These are phyloP conservation scores for Ginglymostoma cirratum DNA, from an alignment of 2,113 vertebrate species.

Conservation along the genomic window DNA sequence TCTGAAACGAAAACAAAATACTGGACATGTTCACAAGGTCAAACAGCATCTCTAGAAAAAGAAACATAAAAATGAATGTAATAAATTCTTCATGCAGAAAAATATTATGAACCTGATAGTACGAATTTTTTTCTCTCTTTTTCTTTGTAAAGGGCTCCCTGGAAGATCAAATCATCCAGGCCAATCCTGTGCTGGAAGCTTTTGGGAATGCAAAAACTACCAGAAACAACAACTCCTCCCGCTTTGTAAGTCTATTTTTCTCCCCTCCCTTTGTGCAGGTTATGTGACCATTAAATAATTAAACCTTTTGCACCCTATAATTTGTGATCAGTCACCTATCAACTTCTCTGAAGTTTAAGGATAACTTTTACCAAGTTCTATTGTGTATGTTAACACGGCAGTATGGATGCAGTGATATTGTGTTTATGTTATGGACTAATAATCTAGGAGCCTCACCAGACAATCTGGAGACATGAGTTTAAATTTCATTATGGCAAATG, in stretches of 20 bases:
- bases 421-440: not conserved
- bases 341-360: constrained; percentile 43
- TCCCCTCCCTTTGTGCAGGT: not conserved
- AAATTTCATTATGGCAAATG: not conserved
- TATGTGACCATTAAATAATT: not conserved
- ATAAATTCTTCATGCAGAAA: constrained; percentile 5
- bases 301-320: not conserved
- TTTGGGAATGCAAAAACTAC: constrained; percentile 46
- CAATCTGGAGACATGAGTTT: not conserved
- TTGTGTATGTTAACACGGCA: not conserved
- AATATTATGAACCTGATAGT: not conserved
- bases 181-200: constrained; percentile 48
- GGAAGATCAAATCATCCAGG: constrained; percentile 44
- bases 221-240: constrained; percentile 41
- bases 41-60: too few species aligned
- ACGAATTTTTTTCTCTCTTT: not conserved
- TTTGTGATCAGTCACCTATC: constrained; percentile 42
- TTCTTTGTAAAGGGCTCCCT: constrained; percentile 36
- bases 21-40: too few species aligned
- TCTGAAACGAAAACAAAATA: too few species aligned
- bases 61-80: not conserved
- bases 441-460: not conserved
- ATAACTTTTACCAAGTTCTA: constrained; percentile 44
- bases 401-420: not conserved
- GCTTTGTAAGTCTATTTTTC: constrained; percentile 38